Percentiles rank a stretch among this genome's conserved stretches.
Conservation (phyloP, 1,140 invertebrate species). For the Idris sp. region DNA sequence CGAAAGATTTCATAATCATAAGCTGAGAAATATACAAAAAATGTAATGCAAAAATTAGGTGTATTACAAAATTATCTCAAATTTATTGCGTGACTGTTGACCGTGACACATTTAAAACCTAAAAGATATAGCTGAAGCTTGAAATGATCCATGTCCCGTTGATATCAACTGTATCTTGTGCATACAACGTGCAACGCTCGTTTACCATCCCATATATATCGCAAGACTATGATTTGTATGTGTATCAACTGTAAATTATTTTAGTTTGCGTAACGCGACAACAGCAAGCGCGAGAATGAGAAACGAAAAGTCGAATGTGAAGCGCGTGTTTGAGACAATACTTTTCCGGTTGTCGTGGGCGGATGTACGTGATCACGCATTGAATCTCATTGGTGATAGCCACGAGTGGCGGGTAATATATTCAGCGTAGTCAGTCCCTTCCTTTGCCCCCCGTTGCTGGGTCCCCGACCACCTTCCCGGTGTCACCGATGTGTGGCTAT, state of each 20-base stretch:
- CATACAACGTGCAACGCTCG: constrained; percentile 3
- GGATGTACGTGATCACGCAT: constrained; percentile 71
- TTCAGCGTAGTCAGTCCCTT: constrained; percentile 69
- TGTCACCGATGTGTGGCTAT: constrained; percentile 73
- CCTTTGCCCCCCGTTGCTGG: constrained; percentile 38
- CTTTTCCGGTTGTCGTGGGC: constrained; percentile 63
- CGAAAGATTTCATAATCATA: too few relatives aligned
- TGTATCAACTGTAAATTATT: constrained; percentile 36
- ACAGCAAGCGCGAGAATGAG: constrained; percentile 29
- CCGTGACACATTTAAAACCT: too few relatives aligned
- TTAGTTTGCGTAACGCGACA: constrained; percentile 30
- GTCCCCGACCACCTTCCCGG: constrained; percentile 63
- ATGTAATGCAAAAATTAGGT: too few relatives aligned
- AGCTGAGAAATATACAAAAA: too few relatives aligned
- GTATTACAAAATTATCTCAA: too few relatives aligned
- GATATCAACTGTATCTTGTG: constrained; percentile 1
- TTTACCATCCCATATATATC: constrained; percentile 16
- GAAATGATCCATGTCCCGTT: neutral
- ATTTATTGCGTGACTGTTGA: too few relatives aligned
- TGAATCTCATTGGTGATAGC: constrained; percentile 75
- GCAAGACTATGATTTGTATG: constrained; percentile 27
- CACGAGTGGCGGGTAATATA: constrained; percentile 73
- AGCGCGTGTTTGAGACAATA: constrained; percentile 62
- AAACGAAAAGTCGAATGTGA: constrained; percentile 42
- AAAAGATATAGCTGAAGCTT: too few relatives aligned